phyloP scores from a whole-genome alignment of 1,140 invertebrate species.

The Hesperophylax magnus region DNA sequence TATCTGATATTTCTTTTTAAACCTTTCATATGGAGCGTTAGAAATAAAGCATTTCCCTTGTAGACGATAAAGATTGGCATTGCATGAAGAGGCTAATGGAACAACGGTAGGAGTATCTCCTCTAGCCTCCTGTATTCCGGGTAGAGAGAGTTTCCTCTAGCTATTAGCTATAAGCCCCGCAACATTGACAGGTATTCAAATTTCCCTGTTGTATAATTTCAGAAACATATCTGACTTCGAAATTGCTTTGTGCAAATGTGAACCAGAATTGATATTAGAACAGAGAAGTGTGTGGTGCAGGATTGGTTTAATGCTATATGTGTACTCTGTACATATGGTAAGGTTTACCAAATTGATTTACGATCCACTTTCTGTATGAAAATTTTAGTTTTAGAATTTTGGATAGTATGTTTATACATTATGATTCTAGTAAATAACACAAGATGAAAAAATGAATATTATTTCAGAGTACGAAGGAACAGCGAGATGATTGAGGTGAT shows the following conservation, averaged over 20 bases:
- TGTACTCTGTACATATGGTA: neutral
- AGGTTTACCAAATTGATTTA: slow-evolving; percentile 22
- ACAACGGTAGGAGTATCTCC: neutral
- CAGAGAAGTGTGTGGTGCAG: too few relatives aligned
- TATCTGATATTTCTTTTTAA: too few relatives aligned
- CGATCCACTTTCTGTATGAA: neutral
- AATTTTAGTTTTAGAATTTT: too few relatives aligned
- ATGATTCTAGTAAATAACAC: too few relatives aligned
- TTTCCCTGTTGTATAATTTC: slow-evolving; percentile 56
- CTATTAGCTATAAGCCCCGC: neutral
- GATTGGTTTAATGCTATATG: too few relatives aligned
- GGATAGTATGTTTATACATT: too few relatives aligned
- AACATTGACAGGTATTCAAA: slow-evolving; percentile 56
- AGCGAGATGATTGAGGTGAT: too few relatives aligned
- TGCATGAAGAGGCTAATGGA: slow-evolving; percentile 47
- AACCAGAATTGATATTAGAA: slow-evolving; percentile 51
- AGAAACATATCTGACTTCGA: slow-evolving; percentile 54
- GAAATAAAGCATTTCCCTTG: slow-evolving; percentile 37
- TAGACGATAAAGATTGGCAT: slow-evolving; percentile 47
- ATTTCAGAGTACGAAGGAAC: too few relatives aligned
- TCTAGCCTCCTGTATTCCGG: neutral
- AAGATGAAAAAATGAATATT: too few relatives aligned
- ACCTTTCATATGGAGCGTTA: neutral
- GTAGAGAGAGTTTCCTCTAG: neutral
- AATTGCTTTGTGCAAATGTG: slow-evolving; percentile 54